Base-by-base conservation (phyloP, 2,113 vertebrate genomes). In the Sylvia atricapilla region DNA sequence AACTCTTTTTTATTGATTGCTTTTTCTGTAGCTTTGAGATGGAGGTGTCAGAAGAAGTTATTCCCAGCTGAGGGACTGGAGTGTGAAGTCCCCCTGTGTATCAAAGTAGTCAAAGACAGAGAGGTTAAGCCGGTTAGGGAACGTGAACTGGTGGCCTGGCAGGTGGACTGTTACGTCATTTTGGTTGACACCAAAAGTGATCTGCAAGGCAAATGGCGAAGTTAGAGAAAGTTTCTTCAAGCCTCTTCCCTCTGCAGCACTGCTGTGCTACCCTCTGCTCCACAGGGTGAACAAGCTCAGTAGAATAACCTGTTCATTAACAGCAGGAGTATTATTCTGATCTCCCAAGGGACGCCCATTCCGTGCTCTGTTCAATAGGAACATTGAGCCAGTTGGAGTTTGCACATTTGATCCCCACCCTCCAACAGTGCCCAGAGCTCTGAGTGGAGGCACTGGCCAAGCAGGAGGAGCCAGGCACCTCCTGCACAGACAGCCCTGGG, bases 81-180 rank as follows among this genome's bases (percentile, higher is more conserved):
- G 68, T 47, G 62, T 93, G 83, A 98, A 93, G 78, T 98, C 98
- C 0, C 98, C 98, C 4, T 96, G 85, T 9, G 91, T 82, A 5
- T 94, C 91, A 69, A 98, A 49, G 91, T 96, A 98, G 82, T 92
- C 96, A 87, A 98, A 96, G 60, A 91, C 89, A 55, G 98, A 8
- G n/a, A 97, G 73, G 59, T 77, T 96, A 62, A 96, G 87, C 22
- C 95, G 91, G 86, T 98, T 98, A 8, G 98, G 98, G 88, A 98
- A 97, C 0, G 97, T 98, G 94, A 98, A 97, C n/a, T 97, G 80
- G 33, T 97, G 78, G 13, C 94, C 97, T 11, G 96, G 97, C 83
- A 98, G 68, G 17, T 84, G 87, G 94, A 98, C 53, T 27, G 94
- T 97, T 91, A 98, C 30, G 46, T 98, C 96, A 2, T 85, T 90